Percentiles rank a stretch among this genome's conserved stretches.
These are phyloP conservation scores for Ptychobarbus kaznakovi DNA, from an alignment of 2,797 vertebrate species.

Conservation along the genomic window DNA sequence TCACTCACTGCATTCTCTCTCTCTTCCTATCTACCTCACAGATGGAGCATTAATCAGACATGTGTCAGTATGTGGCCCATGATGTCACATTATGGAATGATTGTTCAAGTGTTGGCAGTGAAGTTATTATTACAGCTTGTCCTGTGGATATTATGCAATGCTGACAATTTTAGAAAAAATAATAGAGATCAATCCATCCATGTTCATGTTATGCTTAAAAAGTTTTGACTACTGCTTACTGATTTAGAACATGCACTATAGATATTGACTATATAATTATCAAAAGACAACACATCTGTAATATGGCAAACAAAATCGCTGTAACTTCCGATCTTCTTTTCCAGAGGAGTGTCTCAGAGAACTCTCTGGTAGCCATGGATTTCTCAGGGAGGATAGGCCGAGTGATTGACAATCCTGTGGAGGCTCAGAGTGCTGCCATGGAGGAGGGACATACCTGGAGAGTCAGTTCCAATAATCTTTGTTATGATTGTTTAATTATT, in stretches of 20 bases:
- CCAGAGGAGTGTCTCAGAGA: constrained; percentile 97
- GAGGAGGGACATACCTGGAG: constrained; percentile 98
- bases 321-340: constrained; percentile 2
- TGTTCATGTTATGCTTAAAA: neutral
- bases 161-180: constrained; percentile 3
- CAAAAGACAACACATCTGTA: neutral
- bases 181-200: neutral
- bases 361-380: constrained; percentile 98
- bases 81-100: constrained; percentile 45
- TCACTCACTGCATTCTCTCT: constrained; percentile 34
- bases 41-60: constrained; percentile 48
- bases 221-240: neutral
- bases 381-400: constrained; percentile 96
- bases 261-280: neutral
- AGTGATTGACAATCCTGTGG: constrained; percentile 95
- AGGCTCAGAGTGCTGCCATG: constrained; percentile 95
- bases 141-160: constrained; percentile 31
- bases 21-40: constrained; percentile 22
- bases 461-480: constrained; percentile 77
- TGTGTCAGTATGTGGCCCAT: constrained; percentile 40
- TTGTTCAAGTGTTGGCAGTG: constrained; percentile 35
- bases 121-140: constrained; percentile 37
- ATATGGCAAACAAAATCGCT: neutral
- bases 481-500: neutral
- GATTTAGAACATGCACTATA: neutral